These are phyloP conservation scores for Lydus trimaculatus DNA, from an alignment of 2,888 invertebrate genomes.

Conservation along the genomic window DNA sequence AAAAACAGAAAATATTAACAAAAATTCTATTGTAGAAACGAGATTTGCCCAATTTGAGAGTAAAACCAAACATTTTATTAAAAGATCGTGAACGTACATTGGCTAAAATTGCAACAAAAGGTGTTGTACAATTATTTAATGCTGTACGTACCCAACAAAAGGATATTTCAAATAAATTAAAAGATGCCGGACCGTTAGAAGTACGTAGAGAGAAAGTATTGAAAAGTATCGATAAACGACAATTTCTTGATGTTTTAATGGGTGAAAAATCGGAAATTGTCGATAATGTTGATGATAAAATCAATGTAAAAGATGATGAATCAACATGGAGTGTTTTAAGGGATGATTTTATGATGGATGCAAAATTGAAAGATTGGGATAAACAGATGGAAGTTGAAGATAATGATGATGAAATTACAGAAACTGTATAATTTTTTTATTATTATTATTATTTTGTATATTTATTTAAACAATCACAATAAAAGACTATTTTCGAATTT, in stretches of 20 bases:
- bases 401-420: constrained; percentile 24
- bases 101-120: constrained; percentile 87
- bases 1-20: no score
- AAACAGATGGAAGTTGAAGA: constrained; percentile 68
- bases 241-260: constrained; percentile 82
- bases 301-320: constrained; percentile 44
- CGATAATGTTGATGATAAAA: constrained; percentile 50
- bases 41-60: constrained; percentile 70
- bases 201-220: constrained; percentile 78
- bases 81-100: constrained; percentile 79
- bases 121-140: constrained; percentile 93
- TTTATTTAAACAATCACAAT: background rate
- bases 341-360: constrained; percentile 90
- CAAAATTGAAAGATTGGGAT: constrained; percentile 92
- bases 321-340: constrained; percentile 72
- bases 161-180: constrained; percentile 73
- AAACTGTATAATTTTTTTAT: background rate
- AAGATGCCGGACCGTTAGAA: constrained; percentile 77
- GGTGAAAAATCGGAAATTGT: constrained; percentile 67
- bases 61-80: constrained; percentile 79
- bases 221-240: constrained; percentile 77
- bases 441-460: background rate
- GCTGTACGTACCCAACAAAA: constrained; percentile 88
- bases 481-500: background rate
- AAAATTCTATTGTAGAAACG: constrained; percentile 66